Conservation (phyloP, 2,888 invertebrate genomes). For the Limnephilus lunatus region DNA sequence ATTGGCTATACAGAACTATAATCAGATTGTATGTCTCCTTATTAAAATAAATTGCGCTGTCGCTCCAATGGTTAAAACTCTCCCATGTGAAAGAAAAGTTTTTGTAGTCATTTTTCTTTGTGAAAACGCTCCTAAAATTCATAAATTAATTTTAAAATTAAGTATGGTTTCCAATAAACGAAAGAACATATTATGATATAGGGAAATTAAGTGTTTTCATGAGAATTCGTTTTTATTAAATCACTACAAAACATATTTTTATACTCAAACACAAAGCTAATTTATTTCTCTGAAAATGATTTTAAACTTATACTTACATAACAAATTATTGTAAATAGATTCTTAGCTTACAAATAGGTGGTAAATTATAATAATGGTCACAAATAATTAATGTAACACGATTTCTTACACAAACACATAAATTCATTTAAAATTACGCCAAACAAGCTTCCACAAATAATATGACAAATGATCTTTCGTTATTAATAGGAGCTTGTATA, state of each 20-base stretch:
- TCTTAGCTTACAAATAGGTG: neutral
- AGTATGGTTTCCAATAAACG: no score
- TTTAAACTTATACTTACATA: neutral
- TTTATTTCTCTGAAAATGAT: neutral
- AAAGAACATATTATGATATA: no score
- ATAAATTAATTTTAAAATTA: no score
- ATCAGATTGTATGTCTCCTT: no score
- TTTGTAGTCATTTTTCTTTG: no score
- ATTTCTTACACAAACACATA: neutral
- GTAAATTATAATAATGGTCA: neutral
- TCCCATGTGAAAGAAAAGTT: no score
- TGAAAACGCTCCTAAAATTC: no score
- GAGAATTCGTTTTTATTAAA: no score
- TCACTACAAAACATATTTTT: neutral
- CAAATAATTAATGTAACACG: neutral
- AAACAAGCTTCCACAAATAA: neutral
- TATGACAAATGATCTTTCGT: neutral
- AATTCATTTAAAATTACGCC: neutral
- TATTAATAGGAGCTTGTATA: neutral
- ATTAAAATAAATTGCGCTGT: no score
- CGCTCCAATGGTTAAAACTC: no score
- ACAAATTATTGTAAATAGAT: neutral
- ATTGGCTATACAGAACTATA: no score
- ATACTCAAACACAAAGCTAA: neutral
- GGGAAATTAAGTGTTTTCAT: no score